phyloP scores from a whole-genome alignment of 2,797 vertebrate species.

The Xyrichtys novacula region DNA sequence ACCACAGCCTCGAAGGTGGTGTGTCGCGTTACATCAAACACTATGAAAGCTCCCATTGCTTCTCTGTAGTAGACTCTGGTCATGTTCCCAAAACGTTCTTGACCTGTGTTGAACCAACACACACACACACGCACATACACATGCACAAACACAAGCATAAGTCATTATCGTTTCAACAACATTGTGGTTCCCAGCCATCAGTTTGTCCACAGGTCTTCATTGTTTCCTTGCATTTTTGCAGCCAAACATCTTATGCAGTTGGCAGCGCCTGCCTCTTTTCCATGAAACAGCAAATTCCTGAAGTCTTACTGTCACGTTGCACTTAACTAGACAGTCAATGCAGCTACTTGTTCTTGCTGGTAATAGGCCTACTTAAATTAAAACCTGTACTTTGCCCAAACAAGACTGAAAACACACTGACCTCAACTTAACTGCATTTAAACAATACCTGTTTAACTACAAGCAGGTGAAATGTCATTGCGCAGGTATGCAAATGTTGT shows the following conservation, averaged over 20 bases:
- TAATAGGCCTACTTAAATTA: constrained; percentile 33
- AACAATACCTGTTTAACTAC: background rate
- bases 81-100: constrained; percentile 99
- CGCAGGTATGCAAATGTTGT: background rate
- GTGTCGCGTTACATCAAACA: constrained; percentile 95
- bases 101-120: constrained; percentile 84
- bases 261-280: constrained; percentile 27
- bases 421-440: background rate
- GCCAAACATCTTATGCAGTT: constrained; percentile 34
- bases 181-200: background rate
- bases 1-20: constrained; percentile 95
- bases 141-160: background rate
- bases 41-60: constrained; percentile 97
- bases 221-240: constrained; percentile 48
- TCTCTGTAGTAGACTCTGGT: constrained; percentile 98
- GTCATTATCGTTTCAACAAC: background rate
- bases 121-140: constrained; percentile 19
- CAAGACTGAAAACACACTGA: constrained; percentile 3
- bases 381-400: constrained; percentile 18
- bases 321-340: constrained; percentile 48
- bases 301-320: constrained; percentile 56
- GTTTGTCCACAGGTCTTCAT: constrained; percentile 35
- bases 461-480: background rate
- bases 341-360: constrained; percentile 44
- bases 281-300: constrained; percentile 73